Base-by-base conservation (phyloP, 2,888 invertebrate species). In the Sympetrum striolatum region DNA sequence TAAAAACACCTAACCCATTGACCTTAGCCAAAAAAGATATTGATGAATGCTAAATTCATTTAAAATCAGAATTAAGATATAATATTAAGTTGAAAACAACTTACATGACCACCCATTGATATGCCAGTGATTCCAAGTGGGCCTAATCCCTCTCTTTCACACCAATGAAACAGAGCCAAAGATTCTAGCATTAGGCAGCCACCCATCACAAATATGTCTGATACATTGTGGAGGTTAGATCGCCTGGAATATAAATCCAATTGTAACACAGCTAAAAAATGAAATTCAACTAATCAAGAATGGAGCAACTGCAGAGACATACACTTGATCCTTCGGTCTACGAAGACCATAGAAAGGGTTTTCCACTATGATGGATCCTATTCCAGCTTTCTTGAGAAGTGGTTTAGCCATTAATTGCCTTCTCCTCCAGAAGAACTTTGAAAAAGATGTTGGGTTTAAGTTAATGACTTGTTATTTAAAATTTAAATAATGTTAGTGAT, bases 201-300 rank as follows among this genome's bases (percentile, higher is more conserved):
- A 91, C 99, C 99, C 99, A 99, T 99, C 92, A 99, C 98, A 95
- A 99, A 99, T 93, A 99, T 97, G 94, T 99, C 99, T 35, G 98
- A 98, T 5, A 99, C 99, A 94, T 99, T 98, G 93, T 97, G 97
- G 90, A 99, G 95, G 92, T 97, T 97, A 1, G 99, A 99, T 60
- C 98, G 96, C 91, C 97, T 98, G 93, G 73, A 90, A 92, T 37
- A 90, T 80, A 80, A 60, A 91, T 44, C 44, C 6, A 8, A 8
- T 8, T 44, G 10, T 44, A 44, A 8, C 4, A 48, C 12, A 25
- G n/a, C 44, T 48, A 3, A 10, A 22, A 31, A 53, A 44, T 14
- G 2, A 0, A 37, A 39, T 14, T 25, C 44, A 48, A 48, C 25
- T 10, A 81, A 25, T 0, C 5, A 48, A n/a, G 5, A 15, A 25